Base-by-base conservation (phyloP, 2,113 vertebrate species). In the Nestor notabilis region DNA sequence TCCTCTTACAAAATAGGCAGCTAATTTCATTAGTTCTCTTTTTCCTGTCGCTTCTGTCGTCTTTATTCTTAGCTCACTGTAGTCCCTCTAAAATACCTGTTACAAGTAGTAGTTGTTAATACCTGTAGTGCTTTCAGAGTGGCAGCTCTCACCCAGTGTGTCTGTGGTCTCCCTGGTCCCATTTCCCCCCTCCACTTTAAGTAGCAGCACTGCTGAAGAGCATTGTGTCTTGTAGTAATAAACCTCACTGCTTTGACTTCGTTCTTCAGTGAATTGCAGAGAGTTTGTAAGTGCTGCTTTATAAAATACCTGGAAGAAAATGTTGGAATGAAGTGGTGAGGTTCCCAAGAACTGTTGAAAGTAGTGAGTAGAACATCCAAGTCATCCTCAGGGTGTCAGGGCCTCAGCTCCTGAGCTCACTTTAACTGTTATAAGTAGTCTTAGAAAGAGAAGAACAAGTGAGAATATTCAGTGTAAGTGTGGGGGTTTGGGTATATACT, bases 1-100 rank as follows among this genome's bases (percentile, higher is more conserved):
- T 95, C 95, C 89, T 90, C 93, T 96, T 95, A 70, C 83, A 72
- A 92, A 92, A 93, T 1, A 29, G 46, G 53, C 76, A 15, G 77
- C 46, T 41, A 4, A 1, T 83, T 81, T 80, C 77, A 72, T 41
- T 21, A 23, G 68, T 93, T 68, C 68, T 86, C 66, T n/a, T 91
- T 83, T 91, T 83, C 86, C 60, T 87, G 41, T 80, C 72, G 19
- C 24, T 88, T 83, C 44, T 43, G 44, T 52, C 86, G 7, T 21
- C 41, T 46, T n/a, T 39, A 23, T 39, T 76, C 50, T 61, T 47
- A 37, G 55, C 37, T 25, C 11, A 12, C 55, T 19, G 6, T 5
- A 9, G 43, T 25, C 23, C 39, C 55, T 44, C 1, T 17, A 17
- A 58, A 52, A 6, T 14, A 44, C 5, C 19, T 18, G 69, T 11